Percentiles rank a stretch among this genome's conserved stretches.
These are phyloP conservation scores for Cheilosia urbana DNA, from an alignment of 2,888 invertebrate genomes.

Conservation along the genomic window DNA sequence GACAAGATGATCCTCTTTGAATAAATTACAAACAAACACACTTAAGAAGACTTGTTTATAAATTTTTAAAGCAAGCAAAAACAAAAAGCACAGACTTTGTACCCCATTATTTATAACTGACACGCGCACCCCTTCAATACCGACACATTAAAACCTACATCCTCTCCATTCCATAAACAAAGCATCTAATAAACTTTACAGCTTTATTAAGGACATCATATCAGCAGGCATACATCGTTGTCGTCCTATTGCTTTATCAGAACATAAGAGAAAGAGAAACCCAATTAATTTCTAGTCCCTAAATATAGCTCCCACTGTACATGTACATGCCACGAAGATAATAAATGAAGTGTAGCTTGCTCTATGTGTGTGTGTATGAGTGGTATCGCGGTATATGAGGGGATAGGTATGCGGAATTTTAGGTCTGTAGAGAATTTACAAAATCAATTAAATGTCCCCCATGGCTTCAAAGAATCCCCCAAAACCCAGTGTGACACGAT, in stretches of 20 bases:
- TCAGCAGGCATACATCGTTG: conserved; percentile 62
- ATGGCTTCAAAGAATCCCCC: neutral
- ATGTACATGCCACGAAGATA: conserved; percentile 41
- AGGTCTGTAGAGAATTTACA: conserved; percentile 19
- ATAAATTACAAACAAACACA: conserved; percentile 56
- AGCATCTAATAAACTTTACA: conserved; percentile 73
- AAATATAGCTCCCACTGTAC: conserved; percentile 59
- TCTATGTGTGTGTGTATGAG: neutral
- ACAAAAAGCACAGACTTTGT: neutral
- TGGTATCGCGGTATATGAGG: neutral
- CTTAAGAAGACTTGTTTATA: conserved; percentile 23
- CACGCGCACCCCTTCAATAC: neutral
- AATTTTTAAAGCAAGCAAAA: neutral
- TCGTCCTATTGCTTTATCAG: conserved; percentile 13
- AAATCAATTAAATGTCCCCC: conserved; percentile 30
- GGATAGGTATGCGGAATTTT: neutral
- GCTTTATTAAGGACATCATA: conserved; percentile 73
- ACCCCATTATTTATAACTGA: conserved; percentile 55
- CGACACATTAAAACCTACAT: conserved; percentile 5
- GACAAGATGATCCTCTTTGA: conserved; percentile 17
- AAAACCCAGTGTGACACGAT: neutral
- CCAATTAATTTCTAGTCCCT: conserved; percentile 69
- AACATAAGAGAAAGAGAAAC: conserved; percentile 28
- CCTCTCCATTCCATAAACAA: conserved; percentile 56
- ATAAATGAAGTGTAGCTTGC: conserved; percentile 47